Percentiles rank a stretch among this genome's conserved stretches.
Conservation (phyloP, 2,797 vertebrate genomes). For the Manis crassicaudata region DNA sequence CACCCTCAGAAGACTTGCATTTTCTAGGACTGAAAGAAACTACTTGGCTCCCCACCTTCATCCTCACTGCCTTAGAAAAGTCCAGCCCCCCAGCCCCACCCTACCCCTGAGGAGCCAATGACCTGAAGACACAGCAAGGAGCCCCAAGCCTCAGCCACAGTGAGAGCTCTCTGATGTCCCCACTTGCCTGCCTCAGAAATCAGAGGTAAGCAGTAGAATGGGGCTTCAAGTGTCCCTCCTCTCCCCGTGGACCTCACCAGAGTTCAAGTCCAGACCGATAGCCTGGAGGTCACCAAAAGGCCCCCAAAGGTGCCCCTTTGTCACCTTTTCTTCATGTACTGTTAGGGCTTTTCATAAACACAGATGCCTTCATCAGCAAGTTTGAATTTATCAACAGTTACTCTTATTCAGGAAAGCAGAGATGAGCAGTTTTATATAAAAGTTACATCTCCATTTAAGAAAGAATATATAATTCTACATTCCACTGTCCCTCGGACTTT, state of each 20-base stretch:
- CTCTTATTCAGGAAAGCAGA: slow-evolving; percentile 56
- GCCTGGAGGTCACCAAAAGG: neutral
- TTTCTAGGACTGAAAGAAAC: neutral
- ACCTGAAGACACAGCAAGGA: neutral
- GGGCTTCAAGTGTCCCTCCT: neutral
- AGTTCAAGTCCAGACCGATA: neutral
- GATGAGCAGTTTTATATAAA: slow-evolving; percentile 52
- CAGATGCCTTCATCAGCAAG: slow-evolving; percentile 33
- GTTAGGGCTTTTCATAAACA: neutral
- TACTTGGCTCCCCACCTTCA: neutral
- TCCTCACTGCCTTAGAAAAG: neutral
- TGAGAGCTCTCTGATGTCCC: neutral
- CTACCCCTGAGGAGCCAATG: neutral
- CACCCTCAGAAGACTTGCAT: neutral
- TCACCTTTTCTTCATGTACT: neutral
- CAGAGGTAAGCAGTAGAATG: neutral
- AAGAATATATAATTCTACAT: slow-evolving; percentile 68
- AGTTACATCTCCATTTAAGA: slow-evolving; percentile 70
- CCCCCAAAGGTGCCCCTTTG: accelerated
- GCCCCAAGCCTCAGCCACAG: neutral
- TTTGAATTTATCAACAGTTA: slow-evolving; percentile 54
- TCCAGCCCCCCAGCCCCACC: neutral
- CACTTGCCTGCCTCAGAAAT: neutral
- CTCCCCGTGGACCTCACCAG: neutral
- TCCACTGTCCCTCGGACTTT: slow-evolving; percentile 71